Percentiles rank a stretch among this genome's conserved stretches.
These are phyloP conservation scores for Drosophila gaucha DNA, from an alignment of 2,888 invertebrate genomes.

Conservation along the genomic window DNA sequence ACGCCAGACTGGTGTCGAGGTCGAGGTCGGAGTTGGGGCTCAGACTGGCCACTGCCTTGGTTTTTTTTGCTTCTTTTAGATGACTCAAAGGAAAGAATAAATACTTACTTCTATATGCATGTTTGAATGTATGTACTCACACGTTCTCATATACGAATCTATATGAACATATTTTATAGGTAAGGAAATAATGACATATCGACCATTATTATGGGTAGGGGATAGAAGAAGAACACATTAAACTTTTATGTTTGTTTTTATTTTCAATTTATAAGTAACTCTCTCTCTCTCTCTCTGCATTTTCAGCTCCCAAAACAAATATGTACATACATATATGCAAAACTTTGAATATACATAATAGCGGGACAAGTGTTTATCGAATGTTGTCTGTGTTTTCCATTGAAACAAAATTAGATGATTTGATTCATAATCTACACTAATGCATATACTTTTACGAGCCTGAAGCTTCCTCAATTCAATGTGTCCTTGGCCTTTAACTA, in stretches of 20 bases:
- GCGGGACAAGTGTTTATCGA: conserved; percentile 43
- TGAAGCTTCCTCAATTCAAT: conserved; percentile 46
- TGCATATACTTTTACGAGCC: conserved; percentile 55
- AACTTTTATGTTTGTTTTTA: conserved; percentile 81
- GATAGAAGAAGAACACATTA: conserved; percentile 54
- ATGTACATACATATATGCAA: neutral
- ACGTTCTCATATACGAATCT: conserved; percentile 1
- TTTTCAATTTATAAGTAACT: conserved; percentile 77
- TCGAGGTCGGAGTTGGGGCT: conserved; percentile 45
- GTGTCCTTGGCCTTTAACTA: conserved; percentile 41
- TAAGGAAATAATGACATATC: conserved; percentile 21
- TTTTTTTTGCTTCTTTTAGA: conserved; percentile 32
- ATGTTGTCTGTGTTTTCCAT: conserved; percentile 54
- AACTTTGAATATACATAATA: conserved; percentile 10
- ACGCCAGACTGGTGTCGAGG: conserved; percentile 75
- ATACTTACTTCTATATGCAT: conserved; percentile 35
- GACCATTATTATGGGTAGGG: conserved; percentile 37
- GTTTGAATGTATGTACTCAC: conserved; percentile 21
- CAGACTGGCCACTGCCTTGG: conserved; percentile 45
- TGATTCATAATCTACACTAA: conserved; percentile 73
- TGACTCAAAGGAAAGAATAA: conserved; percentile 55
- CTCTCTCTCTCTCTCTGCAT: conserved; percentile 10
- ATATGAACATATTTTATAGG: conserved; percentile 4
- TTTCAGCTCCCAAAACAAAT: neutral
- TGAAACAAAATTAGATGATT: conserved; percentile 64